Base-by-base conservation (phyloP, 1,140 invertebrate genomes). In the Lordiphosa clarofinis region DNA sequence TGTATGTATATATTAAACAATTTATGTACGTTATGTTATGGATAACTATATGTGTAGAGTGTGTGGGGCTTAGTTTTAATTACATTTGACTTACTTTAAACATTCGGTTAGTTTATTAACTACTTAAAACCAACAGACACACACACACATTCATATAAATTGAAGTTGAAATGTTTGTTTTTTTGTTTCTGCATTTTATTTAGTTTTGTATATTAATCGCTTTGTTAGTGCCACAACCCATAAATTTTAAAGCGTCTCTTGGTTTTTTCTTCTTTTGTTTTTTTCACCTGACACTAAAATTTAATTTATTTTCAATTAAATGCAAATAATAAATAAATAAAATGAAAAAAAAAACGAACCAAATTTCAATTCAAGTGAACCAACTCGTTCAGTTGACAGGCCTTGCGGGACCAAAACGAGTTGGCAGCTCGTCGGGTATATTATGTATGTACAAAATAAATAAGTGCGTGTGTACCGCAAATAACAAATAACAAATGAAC, bases 291-390 rank as follows among this genome's bases (percentile, higher is more conserved):
- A 11, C 44, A 43, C 44, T 81, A 40, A 72, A 81, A 76, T 75
- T 81, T 54, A 75, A 81, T 81, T 82, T 72, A 72, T 72, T 78
- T 78, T 61, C 56, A 75, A 82, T 81, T 65, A 75, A 74, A 62
- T 11, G 36, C 39, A 10, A 7, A 33, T 15, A 38, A 37, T 9
- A n/a, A n/a, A n/a, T n/a, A n/a, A n/a, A n/a, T n/a, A n/a, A n/a
- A n/a, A n/a, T n/a, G n/a, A 28, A 6, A 49, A 49, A 37, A 5
- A 7, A 38, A 33, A 10, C 40, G n/a, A 12, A 8, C 12, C 8
- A 36, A 15, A 49, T 40, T 44, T 47, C 48, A 53, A 58, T 43
- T 57, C 44, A 35, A 21, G 33, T 15, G 46, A 6, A 33, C 37
- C 50, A 40, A 21, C 39, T 48, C 43, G 61, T 58, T 59, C 55